Conservation (phyloP, 2,797 vertebrate genomes). For the Acanthiza pusilla region DNA sequence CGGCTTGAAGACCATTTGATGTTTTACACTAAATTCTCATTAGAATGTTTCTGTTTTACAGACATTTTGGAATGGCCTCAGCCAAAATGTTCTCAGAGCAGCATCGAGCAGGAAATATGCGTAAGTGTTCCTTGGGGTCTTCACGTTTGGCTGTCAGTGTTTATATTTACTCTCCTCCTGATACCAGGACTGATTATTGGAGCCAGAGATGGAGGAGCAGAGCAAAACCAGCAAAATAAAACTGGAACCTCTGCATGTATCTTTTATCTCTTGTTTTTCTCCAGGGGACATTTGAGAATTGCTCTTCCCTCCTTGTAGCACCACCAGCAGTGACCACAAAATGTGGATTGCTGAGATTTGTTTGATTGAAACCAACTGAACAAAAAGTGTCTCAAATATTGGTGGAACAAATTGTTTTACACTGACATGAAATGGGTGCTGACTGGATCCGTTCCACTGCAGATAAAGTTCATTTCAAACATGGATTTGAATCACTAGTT, state of each 20-base stretch:
- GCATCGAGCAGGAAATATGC: constrained; percentile 85
- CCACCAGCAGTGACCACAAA: neutral
- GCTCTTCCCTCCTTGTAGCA: rapidly evolving
- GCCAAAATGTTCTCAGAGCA: constrained; percentile 78
- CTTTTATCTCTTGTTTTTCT: neutral
- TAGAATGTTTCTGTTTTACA: constrained; percentile 12
- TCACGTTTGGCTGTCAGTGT: rapidly evolving
- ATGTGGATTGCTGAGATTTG: neutral
- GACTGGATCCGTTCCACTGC: neutral
- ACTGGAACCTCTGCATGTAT: rapidly evolving
- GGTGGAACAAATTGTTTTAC: neutral
- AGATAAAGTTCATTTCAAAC: neutral
- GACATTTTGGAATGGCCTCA: constrained; percentile 85
- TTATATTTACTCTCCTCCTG: rapidly evolving
- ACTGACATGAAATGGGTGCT: rapidly evolving
- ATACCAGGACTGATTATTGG: neutral
- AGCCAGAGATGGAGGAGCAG: neutral
- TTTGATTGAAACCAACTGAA: neutral
- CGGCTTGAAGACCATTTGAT: rapidly evolving
- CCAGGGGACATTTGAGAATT: neutral
- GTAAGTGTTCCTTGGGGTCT: constrained; percentile 76
- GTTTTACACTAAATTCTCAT: neutral
- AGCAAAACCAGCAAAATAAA: neutral
- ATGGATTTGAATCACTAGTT: neutral
- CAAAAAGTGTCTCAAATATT: neutral